Evolutionary conservation across 2,888 invertebrate genomes (phyloP).

Genomic region (Epirrhoe tristata): DNA sequence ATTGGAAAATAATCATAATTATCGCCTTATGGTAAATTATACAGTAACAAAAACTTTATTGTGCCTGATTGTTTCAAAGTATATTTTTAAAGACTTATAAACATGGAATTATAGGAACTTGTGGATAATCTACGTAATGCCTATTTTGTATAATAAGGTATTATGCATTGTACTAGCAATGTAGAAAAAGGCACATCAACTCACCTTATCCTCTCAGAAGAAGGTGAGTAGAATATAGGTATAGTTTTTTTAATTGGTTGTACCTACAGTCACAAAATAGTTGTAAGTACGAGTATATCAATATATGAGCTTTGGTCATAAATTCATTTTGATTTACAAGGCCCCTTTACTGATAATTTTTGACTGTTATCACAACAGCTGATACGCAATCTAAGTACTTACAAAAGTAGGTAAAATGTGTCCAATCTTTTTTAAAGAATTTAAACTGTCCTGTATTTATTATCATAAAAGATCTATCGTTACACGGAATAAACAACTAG

Average conservation of each 20-base stretch:
- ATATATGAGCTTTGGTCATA: slow-evolving; percentile 32
- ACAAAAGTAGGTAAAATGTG: slow-evolving; percentile 27
- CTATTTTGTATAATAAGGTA: slow-evolving; percentile 7
- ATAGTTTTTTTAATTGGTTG: background rate
- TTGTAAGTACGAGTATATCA: background rate
- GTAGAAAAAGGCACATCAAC: slow-evolving; percentile 3
- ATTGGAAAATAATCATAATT: slow-evolving; percentile 22
- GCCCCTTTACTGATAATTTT: slow-evolving; percentile 45
- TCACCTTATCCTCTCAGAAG: background rate
- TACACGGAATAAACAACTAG: slow-evolving; percentile 36
- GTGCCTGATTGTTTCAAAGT: slow-evolving; percentile 12
- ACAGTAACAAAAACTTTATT: slow-evolving; percentile 3
- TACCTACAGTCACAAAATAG: slow-evolving; percentile 13
- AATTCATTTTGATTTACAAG: slow-evolving; percentile 41
- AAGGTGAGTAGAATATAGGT: background rate
- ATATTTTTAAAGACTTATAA: slow-evolving; percentile 17
- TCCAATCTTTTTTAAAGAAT: slow-evolving; percentile 6
- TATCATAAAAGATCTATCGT: slow-evolving; percentile 25
- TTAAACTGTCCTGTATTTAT: background rate
- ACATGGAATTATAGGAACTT: slow-evolving; percentile 29
- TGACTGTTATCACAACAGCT: slow-evolving; percentile 43
- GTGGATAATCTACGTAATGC: slow-evolving; percentile 13
- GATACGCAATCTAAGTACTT: slow-evolving; percentile 16
- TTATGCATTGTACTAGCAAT: slow-evolving; percentile 15
- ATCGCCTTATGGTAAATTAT: slow-evolving; percentile 28